Evolutionary conservation across 2,888 invertebrate genomes (phyloP).

Genomic region (Eudasyphora cyanicolor): DNA sequence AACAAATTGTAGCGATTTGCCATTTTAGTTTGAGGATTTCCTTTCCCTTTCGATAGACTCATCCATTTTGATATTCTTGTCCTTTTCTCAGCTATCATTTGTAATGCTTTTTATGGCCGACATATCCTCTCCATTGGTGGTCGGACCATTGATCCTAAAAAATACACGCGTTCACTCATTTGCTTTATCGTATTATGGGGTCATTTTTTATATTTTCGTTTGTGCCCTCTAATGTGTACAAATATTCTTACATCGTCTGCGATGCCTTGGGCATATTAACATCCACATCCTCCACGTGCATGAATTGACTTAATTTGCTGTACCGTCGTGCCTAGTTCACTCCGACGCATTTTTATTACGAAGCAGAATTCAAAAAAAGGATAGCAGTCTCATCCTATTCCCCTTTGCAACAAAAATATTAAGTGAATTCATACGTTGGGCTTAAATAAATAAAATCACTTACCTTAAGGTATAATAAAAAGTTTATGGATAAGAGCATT

Average conservation of each 20-base stretch:
- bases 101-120: slow-evolving; percentile 34
- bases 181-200: not conserved
- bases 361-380: not conserved
- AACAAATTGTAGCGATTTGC: slow-evolving; percentile 75
- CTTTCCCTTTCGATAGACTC: slow-evolving; percentile 19
- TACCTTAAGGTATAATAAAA: slow-evolving; percentile 76
- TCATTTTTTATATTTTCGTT: slow-evolving; percentile 18
- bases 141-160: slow-evolving; percentile 34
- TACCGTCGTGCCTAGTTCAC: not conserved
- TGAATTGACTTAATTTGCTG: not conserved
- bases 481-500: slow-evolving; percentile 70
- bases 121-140: slow-evolving; percentile 66
- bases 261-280: not conserved
- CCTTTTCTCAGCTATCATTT: not conserved
- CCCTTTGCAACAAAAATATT: not conserved
- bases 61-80: not conserved
- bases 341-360: not conserved
- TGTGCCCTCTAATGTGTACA: not conserved
- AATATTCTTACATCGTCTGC: not conserved
- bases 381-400: not conserved
- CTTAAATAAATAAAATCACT: slow-evolving; percentile 73
- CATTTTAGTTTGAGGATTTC: not conserved
- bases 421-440: not conserved
- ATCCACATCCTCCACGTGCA: not conserved
- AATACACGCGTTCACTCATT: not conserved